These are phyloP conservation scores for Drosophila macrospina DNA, from an alignment of 2,888 invertebrate genomes.

Conservation along the genomic window DNA sequence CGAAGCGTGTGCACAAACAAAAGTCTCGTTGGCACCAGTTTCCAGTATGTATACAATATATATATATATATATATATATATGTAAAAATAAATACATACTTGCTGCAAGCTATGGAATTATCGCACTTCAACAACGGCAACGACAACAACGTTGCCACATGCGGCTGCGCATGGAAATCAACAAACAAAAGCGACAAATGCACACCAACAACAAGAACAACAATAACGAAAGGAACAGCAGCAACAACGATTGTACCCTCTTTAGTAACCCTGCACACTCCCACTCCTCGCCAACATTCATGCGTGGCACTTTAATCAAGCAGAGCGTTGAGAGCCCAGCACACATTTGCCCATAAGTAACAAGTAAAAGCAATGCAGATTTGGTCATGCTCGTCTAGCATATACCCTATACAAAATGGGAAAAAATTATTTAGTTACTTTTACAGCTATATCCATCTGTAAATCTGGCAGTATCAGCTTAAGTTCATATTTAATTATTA, in stretches of 20 bases:
- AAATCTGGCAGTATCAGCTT: neutral
- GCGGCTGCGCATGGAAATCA: conserved; percentile 50
- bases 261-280: conserved; percentile 13
- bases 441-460: neutral
- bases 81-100: conserved; percentile 20
- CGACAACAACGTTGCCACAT: conserved; percentile 28
- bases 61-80: neutral
- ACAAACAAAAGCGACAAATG: conserved; percentile 72
- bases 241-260: conserved; percentile 27
- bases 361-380: conserved; percentile 7
- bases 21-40: conserved; percentile 39
- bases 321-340: conserved; percentile 57
- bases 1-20: conserved; percentile 69
- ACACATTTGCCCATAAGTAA: conserved; percentile 33
- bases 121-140: conserved; percentile 71
- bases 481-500: neutral
- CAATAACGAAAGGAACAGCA: conserved; percentile 19
- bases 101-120: conserved; percentile 64
- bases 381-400: neutral
- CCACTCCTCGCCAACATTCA: conserved; percentile 31
- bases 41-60: neutral
- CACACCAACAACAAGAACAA: conserved; percentile 40
- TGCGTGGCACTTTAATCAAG: conserved; percentile 70
- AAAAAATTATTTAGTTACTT: too few species aligned
- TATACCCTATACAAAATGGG: conserved; percentile 17